These are phyloP conservation scores for Poeciliopsis turrubarensis DNA, from an alignment of 2,113 vertebrate genomes.

Conservation along the genomic window DNA sequence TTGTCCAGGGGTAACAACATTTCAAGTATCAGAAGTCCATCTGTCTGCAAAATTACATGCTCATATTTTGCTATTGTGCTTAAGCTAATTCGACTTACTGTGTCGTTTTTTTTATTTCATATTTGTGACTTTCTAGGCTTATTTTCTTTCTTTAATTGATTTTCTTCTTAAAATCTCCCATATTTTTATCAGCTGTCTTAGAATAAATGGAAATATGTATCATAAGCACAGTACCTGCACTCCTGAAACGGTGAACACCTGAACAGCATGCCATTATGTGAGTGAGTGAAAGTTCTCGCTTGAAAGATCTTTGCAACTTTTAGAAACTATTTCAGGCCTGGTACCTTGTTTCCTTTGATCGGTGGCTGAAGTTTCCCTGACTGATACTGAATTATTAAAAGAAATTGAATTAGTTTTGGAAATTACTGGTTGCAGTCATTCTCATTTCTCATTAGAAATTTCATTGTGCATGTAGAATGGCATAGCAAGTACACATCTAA, in stretches of 20 bases:
- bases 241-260: background rate
- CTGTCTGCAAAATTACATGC: background rate
- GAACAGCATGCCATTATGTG: background rate
- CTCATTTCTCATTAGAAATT: background rate
- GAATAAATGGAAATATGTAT: background rate
- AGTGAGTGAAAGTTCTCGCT: background rate
- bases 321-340: background rate
- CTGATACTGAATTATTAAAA: background rate
- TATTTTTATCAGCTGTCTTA: background rate
- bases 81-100: background rate
- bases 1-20: background rate
- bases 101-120: background rate
- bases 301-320: background rate
- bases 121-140: no score
- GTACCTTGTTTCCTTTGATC: background rate
- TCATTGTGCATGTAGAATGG: background rate
- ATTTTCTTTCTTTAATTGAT: no score
- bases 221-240: background rate
- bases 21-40: background rate
- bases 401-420: background rate
- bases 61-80: background rate
- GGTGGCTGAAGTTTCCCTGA: background rate
- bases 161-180: background rate
- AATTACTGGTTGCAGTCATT: background rate
- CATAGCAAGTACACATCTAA: background rate